Base-by-base conservation (phyloP, 2,113 vertebrate species). In the Prietella phreatophila region DNA sequence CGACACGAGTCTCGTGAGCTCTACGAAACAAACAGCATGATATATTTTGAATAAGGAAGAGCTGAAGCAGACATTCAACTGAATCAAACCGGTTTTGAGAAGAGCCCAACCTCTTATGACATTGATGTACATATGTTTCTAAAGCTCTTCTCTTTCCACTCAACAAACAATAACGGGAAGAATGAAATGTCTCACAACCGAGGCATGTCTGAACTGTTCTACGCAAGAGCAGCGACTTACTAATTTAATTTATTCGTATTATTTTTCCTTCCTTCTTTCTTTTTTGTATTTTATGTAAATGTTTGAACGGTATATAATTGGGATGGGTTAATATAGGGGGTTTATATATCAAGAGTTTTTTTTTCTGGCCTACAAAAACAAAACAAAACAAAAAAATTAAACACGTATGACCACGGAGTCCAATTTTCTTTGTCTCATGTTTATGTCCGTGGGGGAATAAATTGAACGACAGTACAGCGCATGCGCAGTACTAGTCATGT, bases 211-310 rank as follows among this genome's bases (percentile, higher is more conserved):
- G 69, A 67, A 6, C 81, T 84, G 84, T 88, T 91, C 53, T 2
- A 47, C 53, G 19, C 27, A 39, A 33, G 56, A 87, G 71, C 81
- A 81, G 86, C 86, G 87, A 91, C 91, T 87, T 90, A 85, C 92
- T 92, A 90, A 91, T 93, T 91, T 76, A 95, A 95, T 95, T 95
- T 95, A 94, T 95, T 95, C 91, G 86, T 89, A 76, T 82, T 83
- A 85, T 91, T 92, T 50, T 94, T 94, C 83, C 93, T 94, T 91
- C 10, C 5, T 89, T 91, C 94, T 94, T 94, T 80, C 92, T 94
- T 55, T 81, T 96, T 94, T 95, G 76, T 91, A 89, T 84, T 92
- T 94, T 94, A 92, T 95, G 94, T 95, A 95, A 93, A 95, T 95
- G 94, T 91, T 87, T 94, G 91, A 91, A 92, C 90, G 88, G 87